phyloP scores from a whole-genome alignment of 1,140 invertebrate genomes.

The Drosophila tani region DNA sequence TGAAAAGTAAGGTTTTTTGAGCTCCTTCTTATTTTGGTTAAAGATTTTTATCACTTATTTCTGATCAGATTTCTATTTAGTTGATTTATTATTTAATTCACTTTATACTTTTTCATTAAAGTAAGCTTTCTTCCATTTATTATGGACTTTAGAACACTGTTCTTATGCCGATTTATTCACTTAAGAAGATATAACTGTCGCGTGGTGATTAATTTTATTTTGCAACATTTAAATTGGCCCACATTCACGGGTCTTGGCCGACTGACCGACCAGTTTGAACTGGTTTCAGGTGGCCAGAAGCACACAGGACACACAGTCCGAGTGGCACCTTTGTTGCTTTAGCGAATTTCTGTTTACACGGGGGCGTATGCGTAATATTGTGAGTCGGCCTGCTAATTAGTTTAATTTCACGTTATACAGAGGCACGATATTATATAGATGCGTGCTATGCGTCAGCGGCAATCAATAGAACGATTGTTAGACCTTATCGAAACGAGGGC shows the following conservation, averaged over 20 bases:
- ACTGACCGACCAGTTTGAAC: conserved; percentile 28
- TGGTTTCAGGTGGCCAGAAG: conserved; percentile 31
- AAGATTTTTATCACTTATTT: not conserved
- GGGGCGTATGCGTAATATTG: conserved; percentile 52
- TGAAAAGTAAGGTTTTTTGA: not conserved
- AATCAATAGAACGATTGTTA: conserved; percentile 36
- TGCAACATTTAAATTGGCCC: conserved; percentile 9
- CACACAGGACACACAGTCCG: conserved; percentile 27
- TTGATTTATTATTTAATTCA: not conserved
- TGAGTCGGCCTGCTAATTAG: conserved; percentile 29
- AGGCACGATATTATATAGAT: conserved; percentile 9
- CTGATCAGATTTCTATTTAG: not conserved
- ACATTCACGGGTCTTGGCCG: conserved; percentile 25
- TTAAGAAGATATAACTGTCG: not conserved
- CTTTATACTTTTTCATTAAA: not conserved
- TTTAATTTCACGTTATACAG: conserved; percentile 27
- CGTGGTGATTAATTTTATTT: conserved; percentile 10
- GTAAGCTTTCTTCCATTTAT: not conserved
- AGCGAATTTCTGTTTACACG: conserved; percentile 28
- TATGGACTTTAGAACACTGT: not conserved
- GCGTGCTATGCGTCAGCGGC: conserved; percentile 31
- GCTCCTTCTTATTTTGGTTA: not conserved
- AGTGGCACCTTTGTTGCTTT: conserved; percentile 26
- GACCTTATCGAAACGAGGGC: conserved; percentile 16
- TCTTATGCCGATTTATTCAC: conserved; percentile 1